Percentiles rank a stretch among this genome's conserved stretches.
Evolutionary conservation across 2,113 vertebrate genomes (phyloP).

Genomic region (Azemiops feae): DNA sequence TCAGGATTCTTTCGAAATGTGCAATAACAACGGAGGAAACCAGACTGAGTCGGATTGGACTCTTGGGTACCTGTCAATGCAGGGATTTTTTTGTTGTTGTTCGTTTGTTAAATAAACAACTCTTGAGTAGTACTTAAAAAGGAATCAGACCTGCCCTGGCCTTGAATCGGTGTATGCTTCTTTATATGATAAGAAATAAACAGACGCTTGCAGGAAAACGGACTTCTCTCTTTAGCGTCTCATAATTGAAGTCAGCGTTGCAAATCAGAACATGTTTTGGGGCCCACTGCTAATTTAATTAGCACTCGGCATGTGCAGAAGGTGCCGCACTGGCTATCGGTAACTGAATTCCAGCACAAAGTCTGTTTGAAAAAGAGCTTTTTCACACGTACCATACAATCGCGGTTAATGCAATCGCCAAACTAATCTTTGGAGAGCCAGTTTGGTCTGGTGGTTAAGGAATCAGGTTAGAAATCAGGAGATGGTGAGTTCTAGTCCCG

Average conservation of each 20-base stretch:
- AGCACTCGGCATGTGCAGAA: not conserved
- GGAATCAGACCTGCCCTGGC: conserved; percentile 18
- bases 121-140: conserved; percentile 59
- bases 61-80: conserved; percentile 49
- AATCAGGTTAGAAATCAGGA: not conserved
- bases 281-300: not conserved
- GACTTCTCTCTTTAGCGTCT: not conserved
- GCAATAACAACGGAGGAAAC: conserved; percentile 68
- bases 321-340: not conserved
- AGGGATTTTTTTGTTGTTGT: conserved; percentile 19
- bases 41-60: conserved; percentile 46
- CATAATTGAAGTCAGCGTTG: not conserved
- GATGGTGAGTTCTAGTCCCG: not conserved
- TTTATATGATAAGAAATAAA: conserved; percentile 66
- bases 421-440: not conserved
- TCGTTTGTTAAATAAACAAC: conserved; percentile 64
- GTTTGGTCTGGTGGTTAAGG: not conserved
- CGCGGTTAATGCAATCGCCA: not conserved
- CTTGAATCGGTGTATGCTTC: conserved; percentile 63
- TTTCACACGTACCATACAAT: not conserved
- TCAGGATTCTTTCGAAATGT: conserved; percentile 63
- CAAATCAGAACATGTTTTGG: not conserved
- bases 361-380: not conserved
- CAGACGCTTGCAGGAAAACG: conserved; percentile 32
- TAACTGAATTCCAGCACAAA: not conserved